Evolutionary conservation across 1,140 invertebrate species (phyloP).

Genomic region (Araneus ventricosus): DNA sequence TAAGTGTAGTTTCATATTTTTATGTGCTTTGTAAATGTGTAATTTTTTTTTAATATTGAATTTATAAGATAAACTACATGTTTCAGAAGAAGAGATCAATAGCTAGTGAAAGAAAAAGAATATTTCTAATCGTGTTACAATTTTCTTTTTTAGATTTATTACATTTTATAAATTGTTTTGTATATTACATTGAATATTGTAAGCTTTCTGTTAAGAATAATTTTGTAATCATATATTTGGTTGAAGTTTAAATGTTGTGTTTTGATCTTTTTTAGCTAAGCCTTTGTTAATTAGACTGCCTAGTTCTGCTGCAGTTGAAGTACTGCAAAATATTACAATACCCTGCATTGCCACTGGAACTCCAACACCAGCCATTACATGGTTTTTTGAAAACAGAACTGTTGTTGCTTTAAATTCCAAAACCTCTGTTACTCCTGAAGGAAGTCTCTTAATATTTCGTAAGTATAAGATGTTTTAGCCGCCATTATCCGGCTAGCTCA

Average conservation of each 20-base stretch:
- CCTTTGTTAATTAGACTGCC: constrained; percentile 77
- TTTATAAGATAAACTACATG: background rate
- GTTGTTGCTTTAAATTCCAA: constrained; percentile 3
- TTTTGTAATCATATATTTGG: no score
- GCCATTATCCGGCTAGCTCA: no score
- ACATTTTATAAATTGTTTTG: no score
- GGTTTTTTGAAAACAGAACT: constrained; percentile 78
- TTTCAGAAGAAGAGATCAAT: background rate
- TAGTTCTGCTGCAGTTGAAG: constrained; percentile 77
- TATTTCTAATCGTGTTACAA: no score
- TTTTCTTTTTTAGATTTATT: no score
- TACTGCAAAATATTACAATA: constrained; percentile 78
- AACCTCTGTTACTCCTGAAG: constrained; percentile 19
- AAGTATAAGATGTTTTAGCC: no score
- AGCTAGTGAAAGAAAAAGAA: no score
- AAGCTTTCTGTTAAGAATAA: no score
- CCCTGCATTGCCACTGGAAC: constrained; percentile 78
- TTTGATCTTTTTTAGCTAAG: constrained; percentile 42
- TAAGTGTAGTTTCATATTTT: constrained; percentile 77
- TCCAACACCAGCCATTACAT: constrained; percentile 79
- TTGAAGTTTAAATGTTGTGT: background rate
- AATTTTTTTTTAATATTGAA: background rate
- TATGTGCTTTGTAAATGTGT: background rate
- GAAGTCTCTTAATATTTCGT: constrained; percentile 55
- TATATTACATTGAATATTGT: no score